Percentiles rank a stretch among this genome's conserved stretches.
phyloP scores from a whole-genome alignment of 2,113 vertebrate genomes.

The Hystrix cristata region DNA sequence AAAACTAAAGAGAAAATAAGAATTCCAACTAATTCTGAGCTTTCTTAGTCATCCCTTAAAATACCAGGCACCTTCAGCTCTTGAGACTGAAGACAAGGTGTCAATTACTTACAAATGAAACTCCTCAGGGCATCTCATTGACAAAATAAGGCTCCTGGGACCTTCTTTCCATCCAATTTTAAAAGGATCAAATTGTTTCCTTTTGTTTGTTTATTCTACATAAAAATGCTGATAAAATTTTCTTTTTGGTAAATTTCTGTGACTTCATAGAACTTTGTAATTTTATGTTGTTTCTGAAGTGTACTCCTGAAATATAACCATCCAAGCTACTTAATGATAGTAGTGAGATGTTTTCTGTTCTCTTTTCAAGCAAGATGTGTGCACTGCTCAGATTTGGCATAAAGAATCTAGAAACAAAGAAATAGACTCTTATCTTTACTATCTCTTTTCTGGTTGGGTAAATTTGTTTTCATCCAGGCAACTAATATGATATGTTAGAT shows the following conservation, averaged over 20 bases:
- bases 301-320: background rate
- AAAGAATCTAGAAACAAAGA: slow-evolving; percentile 43
- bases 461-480: slow-evolving; percentile 62
- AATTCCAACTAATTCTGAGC: slow-evolving; percentile 25
- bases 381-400: slow-evolving; percentile 50
- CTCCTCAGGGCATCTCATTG: slow-evolving; percentile 57
- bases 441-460: slow-evolving; percentile 56
- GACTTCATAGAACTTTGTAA: slow-evolving; percentile 58
- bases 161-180: slow-evolving; percentile 57
- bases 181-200: slow-evolving; percentile 64
- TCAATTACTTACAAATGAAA: slow-evolving; percentile 76
- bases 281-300: background rate
- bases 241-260: slow-evolving; percentile 50
- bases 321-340: slow-evolving; percentile 31
- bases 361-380: slow-evolving; percentile 29
- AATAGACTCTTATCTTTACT: slow-evolving; percentile 9
- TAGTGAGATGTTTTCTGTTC: slow-evolving; percentile 1
- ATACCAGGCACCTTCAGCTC: slow-evolving; percentile 59
- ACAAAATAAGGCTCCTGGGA: slow-evolving; percentile 53
- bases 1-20: background rate
- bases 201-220: slow-evolving; percentile 13
- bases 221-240: slow-evolving; percentile 57
- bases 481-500: background rate
- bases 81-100: slow-evolving; percentile 60
- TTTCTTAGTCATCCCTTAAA: slow-evolving; percentile 60